phyloP scores from a whole-genome alignment of 2,888 invertebrate species.

The Unio delphinus region DNA sequence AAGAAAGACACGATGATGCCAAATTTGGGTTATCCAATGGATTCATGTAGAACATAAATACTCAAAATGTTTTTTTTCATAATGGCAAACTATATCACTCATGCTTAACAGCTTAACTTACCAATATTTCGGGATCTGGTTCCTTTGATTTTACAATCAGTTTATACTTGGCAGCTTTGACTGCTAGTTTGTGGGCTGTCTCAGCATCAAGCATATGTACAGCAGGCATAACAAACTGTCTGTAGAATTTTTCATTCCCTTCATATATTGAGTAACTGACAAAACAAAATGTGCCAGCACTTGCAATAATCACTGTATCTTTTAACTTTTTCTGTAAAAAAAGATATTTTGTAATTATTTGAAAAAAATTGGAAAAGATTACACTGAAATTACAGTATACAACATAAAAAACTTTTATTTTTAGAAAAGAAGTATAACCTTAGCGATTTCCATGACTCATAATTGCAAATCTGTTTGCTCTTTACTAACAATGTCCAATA shows the following conservation, averaged over 20 bases:
- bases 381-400: no score
- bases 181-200: constrained; percentile 84
- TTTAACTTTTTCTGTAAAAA: constrained; percentile 78
- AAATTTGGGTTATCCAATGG: no score
- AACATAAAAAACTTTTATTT: no score
- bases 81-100: neutral
- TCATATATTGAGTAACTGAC: constrained; percentile 81
- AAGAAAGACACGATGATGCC: no score
- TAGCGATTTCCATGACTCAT: no score
- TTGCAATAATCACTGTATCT: constrained; percentile 77
- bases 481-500: no score
- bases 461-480: no score
- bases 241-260: constrained; percentile 86
- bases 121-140: constrained; percentile 79
- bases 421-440: no score
- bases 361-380: no score
- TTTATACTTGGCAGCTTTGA: constrained; percentile 83
- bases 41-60: neutral
- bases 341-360: constrained; percentile 1
- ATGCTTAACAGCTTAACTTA: constrained; percentile 69
- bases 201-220: constrained; percentile 82
- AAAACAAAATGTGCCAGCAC: constrained; percentile 80
- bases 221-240: constrained; percentile 81
- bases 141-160: constrained; percentile 78
- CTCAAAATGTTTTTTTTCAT: neutral